Percentiles rank a stretch among this genome's conserved stretches.
Evolutionary conservation across 2,888 invertebrate genomes (phyloP).

Genomic region (Microdon myrmicae): DNA sequence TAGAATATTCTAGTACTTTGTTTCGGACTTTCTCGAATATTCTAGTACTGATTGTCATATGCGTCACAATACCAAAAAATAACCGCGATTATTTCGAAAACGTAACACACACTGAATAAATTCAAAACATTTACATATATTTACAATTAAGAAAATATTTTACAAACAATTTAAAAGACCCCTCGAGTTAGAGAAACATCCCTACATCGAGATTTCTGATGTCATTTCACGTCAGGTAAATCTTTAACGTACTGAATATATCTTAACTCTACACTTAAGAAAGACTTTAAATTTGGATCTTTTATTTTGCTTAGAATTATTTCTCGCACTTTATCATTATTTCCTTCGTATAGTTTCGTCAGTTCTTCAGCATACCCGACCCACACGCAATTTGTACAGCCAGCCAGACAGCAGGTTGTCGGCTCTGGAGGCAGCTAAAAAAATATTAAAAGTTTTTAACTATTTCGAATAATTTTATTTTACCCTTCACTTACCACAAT

Average conservation of each 20-base stretch:
- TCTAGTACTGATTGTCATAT: no score
- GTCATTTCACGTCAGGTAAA: neutral
- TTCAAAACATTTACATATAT: no score
- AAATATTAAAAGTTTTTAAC: slow-evolving; percentile 2
- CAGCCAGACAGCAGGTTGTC: slow-evolving; percentile 89
- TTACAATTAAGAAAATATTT: no score
- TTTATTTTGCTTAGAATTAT: slow-evolving; percentile 79
- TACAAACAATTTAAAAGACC: no score
- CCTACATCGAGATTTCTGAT: no score
- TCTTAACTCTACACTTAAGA: slow-evolving; percentile 80
- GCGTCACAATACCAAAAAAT: no score
- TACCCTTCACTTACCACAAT: slow-evolving; percentile 14
- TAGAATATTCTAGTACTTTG: no score
- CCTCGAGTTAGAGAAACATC: neutral
- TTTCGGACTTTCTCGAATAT: no score
- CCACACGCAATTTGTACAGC: slow-evolving; percentile 94
- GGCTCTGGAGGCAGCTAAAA: slow-evolving; percentile 70
- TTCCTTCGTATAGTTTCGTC: slow-evolving; percentile 72
- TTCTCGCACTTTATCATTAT: slow-evolving; percentile 75
- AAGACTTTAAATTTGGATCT: slow-evolving; percentile 86
- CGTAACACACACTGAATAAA: no score
- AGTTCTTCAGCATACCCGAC: slow-evolving; percentile 87
- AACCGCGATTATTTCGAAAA: no score
- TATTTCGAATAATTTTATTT: neutral
- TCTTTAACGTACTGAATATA: slow-evolving; percentile 56